phyloP scores from a whole-genome alignment of 2,888 invertebrate species.

The Orchestes rusci region DNA sequence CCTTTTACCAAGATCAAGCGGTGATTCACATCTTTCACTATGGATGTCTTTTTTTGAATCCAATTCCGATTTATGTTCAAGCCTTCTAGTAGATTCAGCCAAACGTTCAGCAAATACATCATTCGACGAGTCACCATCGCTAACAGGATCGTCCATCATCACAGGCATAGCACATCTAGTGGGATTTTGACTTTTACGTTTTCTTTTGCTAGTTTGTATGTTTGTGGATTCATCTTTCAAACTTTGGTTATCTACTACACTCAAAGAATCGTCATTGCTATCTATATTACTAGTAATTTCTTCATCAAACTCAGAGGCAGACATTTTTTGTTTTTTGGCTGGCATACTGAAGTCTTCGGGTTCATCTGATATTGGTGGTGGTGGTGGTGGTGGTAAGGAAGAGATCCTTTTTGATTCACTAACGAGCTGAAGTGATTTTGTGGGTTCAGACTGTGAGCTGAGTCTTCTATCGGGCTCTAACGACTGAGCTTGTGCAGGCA shows the following conservation, averaged over 20 bases:
- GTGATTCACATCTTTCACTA: constrained; percentile 35
- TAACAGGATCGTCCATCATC: constrained; percentile 48
- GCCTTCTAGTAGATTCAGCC: constrained; percentile 28
- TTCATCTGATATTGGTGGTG: constrained; percentile 43
- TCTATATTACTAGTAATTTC: constrained; percentile 53
- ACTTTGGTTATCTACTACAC: constrained; percentile 49
- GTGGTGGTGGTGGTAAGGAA: neutral
- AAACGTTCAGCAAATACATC: constrained; percentile 43
- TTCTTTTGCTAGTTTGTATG: constrained; percentile 65
- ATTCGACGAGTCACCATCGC: constrained; percentile 56
- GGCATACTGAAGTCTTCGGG: constrained; percentile 65
- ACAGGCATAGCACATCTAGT: constrained; percentile 64
- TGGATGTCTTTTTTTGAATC: constrained; percentile 29
- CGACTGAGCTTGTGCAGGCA: constrained; percentile 1
- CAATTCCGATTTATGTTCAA: constrained; percentile 27
- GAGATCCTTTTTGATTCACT: neutral
- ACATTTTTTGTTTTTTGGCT: constrained; percentile 53
- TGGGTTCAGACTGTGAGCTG: constrained; percentile 7
- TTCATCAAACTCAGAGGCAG: constrained; percentile 50
- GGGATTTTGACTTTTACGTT: constrained; percentile 84
- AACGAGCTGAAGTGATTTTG: constrained; percentile 1
- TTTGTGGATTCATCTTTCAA: constrained; percentile 49
- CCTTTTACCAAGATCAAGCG: constrained; percentile 45
- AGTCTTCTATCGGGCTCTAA: constrained; percentile 7
- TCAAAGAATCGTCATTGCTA: constrained; percentile 57